Evolutionary conservation across 2,113 vertebrate species (phyloP), one percentile per base, ranked within the genome.

Genomic region (Chloropsis cyanopogon): DNA sequence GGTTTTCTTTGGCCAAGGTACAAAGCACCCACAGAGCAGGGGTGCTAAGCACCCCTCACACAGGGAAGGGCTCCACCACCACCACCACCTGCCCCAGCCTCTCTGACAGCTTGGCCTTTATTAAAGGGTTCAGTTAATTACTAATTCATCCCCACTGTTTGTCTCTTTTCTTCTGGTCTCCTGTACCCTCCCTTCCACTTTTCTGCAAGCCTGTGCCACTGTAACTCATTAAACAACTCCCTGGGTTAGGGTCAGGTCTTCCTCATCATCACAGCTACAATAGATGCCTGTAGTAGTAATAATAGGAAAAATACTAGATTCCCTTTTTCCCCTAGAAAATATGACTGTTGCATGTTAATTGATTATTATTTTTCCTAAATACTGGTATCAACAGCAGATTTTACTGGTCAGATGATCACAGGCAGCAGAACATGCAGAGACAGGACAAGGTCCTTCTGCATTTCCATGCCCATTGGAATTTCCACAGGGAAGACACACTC

Each of bases 21-120:
- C 13, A 76, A 84, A 65, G 33, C 24, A 79, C 28, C 35, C 41
- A 14, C 15, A 59, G 52, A 35, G 7, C 15, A 14, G n/a, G 4
- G 11, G 24, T 44, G 31, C n/a, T 4, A 10, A 59, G 2, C 46
- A 57, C 26, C 42, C 42, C 22, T 10, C 65, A 21, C 21, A 4
- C 0, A 1, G 47, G 18, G 9, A 60, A 76, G 69, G 23, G 26
- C 41, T 33, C 0, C 0, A 80, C 11, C 49, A 59, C 37, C 46
- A 46, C 60, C n/a, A 59, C 37, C 46, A 46, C 60, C n/a, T 31
- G 22, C 28, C 60, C 22, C 52, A 68, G 61, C 25, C 31, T 29
- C 50, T 54, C 35, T 42, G 1, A 33, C 21, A 71, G n/a, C 37
- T 41, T 31, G 7, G 22, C 28, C 22, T 56, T 66, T 50, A 19